Evolutionary conservation across 35 echinoderm and acorn worm species (phyloP).

Genomic region (Anneissia japonica): DNA sequence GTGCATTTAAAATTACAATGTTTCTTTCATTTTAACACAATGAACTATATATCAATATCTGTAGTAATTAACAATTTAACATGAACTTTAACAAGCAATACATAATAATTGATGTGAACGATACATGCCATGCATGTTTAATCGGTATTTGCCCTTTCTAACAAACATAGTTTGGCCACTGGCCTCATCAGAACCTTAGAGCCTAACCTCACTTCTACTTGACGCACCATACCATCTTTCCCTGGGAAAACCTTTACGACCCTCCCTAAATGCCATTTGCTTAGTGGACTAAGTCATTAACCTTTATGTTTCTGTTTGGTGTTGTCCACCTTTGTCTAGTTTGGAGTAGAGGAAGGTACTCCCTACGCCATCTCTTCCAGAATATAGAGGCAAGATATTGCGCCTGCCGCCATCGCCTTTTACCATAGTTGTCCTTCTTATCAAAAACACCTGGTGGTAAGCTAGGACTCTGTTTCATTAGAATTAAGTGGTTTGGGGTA

Average conservation of each 20-base stretch:
- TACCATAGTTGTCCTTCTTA: neutral
- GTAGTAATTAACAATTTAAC: too few relatives aligned
- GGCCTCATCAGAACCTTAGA: constrained; percentile 23
- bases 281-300: neutral
- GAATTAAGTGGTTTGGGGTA: neutral
- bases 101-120: too few relatives aligned
- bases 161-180: constrained; percentile 38
- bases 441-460: neutral
- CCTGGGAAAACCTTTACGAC: constrained; percentile 42
- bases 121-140: too few relatives aligned
- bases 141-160: too few relatives aligned
- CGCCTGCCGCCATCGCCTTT: neutral
- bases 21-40: too few relatives aligned
- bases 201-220: constrained; percentile 49
- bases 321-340: neutral
- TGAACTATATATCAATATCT: too few relatives aligned
- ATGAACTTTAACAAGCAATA: too few relatives aligned
- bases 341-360: neutral
- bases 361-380: neutral
- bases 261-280: constrained; percentile 33
- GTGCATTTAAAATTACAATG: too few relatives aligned
- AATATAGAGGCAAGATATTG: neutral
- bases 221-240: constrained; percentile 36
- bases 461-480: neutral
- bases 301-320: neutral